Evolutionary conservation across 2,888 invertebrate species (phyloP), one percentile per base, ranked within the genome.

Genomic region (Ptychoptera contaminata): DNA sequence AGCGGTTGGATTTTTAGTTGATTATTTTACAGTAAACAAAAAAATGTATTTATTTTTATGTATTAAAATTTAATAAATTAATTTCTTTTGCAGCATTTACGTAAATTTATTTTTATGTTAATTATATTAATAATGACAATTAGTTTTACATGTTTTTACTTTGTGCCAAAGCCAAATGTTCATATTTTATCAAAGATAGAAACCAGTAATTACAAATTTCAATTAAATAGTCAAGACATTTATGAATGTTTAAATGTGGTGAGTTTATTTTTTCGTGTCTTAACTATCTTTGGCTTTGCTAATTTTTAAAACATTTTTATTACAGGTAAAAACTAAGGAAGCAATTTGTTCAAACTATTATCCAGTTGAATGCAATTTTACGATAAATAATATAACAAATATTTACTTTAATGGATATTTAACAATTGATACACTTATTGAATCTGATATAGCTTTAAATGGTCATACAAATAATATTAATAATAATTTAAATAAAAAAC

Each of bases 1-100:
- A 0, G 53, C 73, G 2, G 79, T 85, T 56, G 87, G 86, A 4
- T 76, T 80, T 48, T 54, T 85, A 1, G 80, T 80, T 1, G 87
- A 87, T 56, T 77, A 75, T 50, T 84, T 80, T 65, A 70, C 76
- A 54, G 69, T 74, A 53, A 63, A 54, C 47, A 23, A 23, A 4
- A 5, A 36, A 12, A 12, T 36, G 8, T 12, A 7, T 8, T 15
- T 8, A 4, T 32, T 16, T 31, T 32, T 34, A 4, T 36, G 30
- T 31, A 16, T 40, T 40, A 12, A 14, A 44, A 8, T 35, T 37
- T n/a, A 42, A 16, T 34, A 2, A 4, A 23, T 23, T 23, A 23
- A 23, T 23, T 23, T 23, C 3, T 3, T 29, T 16, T 43, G 23
- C 8, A 29, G 12, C 2, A n/a, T 44, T n/a, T 31, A 15, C 37